Conservation (phyloP, 2,888 invertebrate species). For the Protodeltote pygarga region DNA sequence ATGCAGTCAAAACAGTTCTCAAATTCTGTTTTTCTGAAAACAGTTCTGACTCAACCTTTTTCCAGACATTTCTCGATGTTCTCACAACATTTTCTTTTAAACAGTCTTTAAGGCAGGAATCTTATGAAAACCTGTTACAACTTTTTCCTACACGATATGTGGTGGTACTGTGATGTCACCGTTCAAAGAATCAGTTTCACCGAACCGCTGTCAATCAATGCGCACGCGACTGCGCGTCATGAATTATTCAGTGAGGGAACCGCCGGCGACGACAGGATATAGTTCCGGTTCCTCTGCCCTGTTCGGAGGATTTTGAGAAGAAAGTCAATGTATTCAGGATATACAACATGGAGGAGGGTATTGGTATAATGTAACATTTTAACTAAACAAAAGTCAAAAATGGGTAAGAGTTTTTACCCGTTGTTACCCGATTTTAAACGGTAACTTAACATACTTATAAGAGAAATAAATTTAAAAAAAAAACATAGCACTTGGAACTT, state of each 20-base stretch:
- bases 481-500: too few species aligned
- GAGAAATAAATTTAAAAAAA: too few species aligned
- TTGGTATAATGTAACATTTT: background rate
- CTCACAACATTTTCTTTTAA: background rate
- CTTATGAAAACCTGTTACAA: conserved; percentile 5
- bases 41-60: too few species aligned
- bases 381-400: too few species aligned
- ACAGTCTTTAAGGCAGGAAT: background rate
- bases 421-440: too few species aligned
- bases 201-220: conserved; percentile 46
- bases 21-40: conserved; percentile 12
- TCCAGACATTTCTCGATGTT: too few species aligned
- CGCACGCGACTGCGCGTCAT: conserved; percentile 59
- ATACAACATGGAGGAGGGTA: conserved; percentile 8
- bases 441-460: too few species aligned
- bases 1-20: conserved; percentile 7
- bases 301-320: conserved; percentile 13
- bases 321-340: conserved; percentile 27
- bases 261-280: conserved; percentile 72
- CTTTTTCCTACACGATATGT: conserved; percentile 11
- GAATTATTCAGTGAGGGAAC: conserved; percentile 76
- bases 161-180: conserved; percentile 48
- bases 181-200: conserved; percentile 56
- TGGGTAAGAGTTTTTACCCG: too few species aligned
- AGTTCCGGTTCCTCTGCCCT: conserved; percentile 75